These are phyloP conservation scores for Psittacula derbiana DNA, from an alignment of 2,797 vertebrate genomes.

Conservation along the genomic window DNA sequence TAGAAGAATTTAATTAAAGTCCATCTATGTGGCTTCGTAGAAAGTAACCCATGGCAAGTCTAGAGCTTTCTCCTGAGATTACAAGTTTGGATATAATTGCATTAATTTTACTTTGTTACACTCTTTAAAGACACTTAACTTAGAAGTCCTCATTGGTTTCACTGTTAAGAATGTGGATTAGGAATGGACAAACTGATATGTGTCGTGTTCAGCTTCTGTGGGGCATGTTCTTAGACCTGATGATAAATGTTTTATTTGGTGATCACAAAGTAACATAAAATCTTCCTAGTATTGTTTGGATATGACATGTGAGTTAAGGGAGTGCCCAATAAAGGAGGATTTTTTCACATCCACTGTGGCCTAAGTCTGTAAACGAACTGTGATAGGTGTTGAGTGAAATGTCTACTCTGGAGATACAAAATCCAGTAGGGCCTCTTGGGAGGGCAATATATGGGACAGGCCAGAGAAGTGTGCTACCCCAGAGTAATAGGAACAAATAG, in stretches of 20 bases:
- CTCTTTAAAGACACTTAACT: background rate
- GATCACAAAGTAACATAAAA: background rate
- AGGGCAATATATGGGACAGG: background rate
- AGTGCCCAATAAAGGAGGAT: background rate
- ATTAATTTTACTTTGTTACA: background rate
- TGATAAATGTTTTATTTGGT: background rate
- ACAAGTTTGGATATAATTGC: background rate
- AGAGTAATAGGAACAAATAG: background rate
- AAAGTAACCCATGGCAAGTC: background rate
- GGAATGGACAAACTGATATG: background rate
- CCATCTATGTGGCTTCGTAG: background rate
- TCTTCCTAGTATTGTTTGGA: background rate
- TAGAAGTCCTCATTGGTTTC: background rate
- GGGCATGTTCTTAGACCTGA: background rate
- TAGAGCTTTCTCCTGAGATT: background rate
- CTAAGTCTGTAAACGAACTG: background rate
- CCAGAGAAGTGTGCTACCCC: background rate
- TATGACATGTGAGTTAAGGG: background rate
- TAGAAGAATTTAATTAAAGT: conserved; percentile 35
- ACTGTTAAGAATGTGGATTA: background rate
- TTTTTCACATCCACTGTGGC: background rate
- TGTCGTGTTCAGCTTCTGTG: background rate
- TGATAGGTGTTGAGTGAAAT: background rate
- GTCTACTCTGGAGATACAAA: background rate
- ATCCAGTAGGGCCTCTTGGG: background rate